Evolutionary conservation across 2,113 vertebrate species (phyloP), one percentile per base, ranked within the genome.

Genomic region (Butorides virescens): DNA sequence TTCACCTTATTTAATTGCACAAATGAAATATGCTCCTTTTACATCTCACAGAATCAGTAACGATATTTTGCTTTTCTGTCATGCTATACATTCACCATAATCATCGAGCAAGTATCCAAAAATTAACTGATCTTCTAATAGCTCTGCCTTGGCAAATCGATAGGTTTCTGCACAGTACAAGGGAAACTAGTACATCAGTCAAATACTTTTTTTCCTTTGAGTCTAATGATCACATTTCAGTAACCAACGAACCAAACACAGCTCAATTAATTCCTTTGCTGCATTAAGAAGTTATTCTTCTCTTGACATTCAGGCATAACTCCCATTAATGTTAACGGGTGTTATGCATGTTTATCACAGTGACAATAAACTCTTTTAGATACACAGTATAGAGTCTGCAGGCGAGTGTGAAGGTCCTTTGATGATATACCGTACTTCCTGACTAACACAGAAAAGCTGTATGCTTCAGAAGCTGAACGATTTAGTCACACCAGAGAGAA

Each of bases 191-290:
- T 79, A 73, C n/a, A 73, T 90, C 46, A 72, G 39, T n/a, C 39
- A 55, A 77, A 46, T 15, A 56, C 17, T 55, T 88, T 88, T 82
- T 53, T 30, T 4, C 32, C 70, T 87, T 86, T 67, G 34, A 88
- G 22, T 68, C 75, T 80, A 93, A 88, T 58, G 75, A 95, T 75
- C 75, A 76, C 88, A 86, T 90, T 94, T 90, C 67, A 76, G 75
- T 62, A 88, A 88, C 59, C 86, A 97, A 80, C 0, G 11, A 94
- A 83, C 82, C 92, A 92, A 90, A 76, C 32, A 72, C 47, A 92
- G 34, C 55, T 80, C 86, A 93, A 36, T 97, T 94, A 95, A 94
- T 80, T 86, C 63, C 59, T 88, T 88, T 59, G 74, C 17, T 50
- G 29, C n/a, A 75, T 12, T 77, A 73, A 92, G 58, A 77, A 72